These are phyloP conservation scores for Scelioninae gen. 1 DNA, from an alignment of 2,888 invertebrate genomes.

Conservation along the genomic window DNA sequence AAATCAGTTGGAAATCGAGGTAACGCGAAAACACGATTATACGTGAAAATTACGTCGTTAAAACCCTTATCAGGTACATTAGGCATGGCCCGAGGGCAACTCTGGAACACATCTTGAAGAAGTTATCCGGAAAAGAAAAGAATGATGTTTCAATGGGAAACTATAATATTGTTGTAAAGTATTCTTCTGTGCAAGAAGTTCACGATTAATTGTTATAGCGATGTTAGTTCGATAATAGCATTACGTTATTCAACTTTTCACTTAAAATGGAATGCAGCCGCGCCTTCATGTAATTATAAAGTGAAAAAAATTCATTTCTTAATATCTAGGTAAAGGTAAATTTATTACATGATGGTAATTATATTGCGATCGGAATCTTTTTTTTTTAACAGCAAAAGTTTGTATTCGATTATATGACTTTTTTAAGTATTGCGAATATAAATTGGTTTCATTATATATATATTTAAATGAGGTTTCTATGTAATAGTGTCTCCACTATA, in stretches of 20 bases:
- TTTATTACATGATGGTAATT: too few species aligned
- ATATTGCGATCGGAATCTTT: too few species aligned
- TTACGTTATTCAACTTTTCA: slow-evolving; percentile 30
- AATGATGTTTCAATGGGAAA: slow-evolving; percentile 39
- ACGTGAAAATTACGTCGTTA: slow-evolving; percentile 27
- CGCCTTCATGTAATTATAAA: slow-evolving; percentile 7
- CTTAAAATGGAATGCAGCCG: slow-evolving; percentile 12
- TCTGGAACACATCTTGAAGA: slow-evolving; percentile 18
- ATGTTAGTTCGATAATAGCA: slow-evolving; percentile 29
- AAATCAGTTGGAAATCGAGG: background rate
- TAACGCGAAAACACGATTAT: slow-evolving; percentile 6
- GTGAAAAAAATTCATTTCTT: background rate
- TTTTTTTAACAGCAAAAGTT: too few species aligned
- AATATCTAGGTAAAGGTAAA: too few species aligned
- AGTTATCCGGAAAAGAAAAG: slow-evolving; percentile 30
- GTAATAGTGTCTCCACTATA: too few species aligned
- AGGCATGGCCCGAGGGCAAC: slow-evolving; percentile 9
- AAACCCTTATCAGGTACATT: slow-evolving; percentile 22
- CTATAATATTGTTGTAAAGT: slow-evolving; percentile 49
- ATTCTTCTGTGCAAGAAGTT: slow-evolving; percentile 29
- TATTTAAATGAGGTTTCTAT: too few species aligned
- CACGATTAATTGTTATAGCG: slow-evolving; percentile 40
- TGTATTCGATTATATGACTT: too few species aligned
- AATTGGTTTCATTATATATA: too few species aligned
- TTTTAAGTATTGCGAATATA: too few species aligned